These are phyloP conservation scores for Salvator merianae DNA, from an alignment of 2,113 vertebrate species.

Conservation along the genomic window DNA sequence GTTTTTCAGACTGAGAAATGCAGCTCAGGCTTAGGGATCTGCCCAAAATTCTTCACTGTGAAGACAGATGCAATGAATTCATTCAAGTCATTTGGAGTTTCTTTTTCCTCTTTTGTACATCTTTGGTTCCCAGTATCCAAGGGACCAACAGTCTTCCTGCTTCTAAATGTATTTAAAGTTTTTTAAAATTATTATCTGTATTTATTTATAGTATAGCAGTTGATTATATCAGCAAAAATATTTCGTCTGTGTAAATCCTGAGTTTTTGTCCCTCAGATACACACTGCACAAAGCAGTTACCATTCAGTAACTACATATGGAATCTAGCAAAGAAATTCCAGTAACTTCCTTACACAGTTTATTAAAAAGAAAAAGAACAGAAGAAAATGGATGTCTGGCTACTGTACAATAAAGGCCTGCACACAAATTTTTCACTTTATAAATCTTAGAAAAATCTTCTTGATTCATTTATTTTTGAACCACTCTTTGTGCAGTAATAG, in stretches of 20 bases:
- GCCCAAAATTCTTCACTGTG: no score
- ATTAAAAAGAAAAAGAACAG: background rate
- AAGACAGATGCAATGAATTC: no score
- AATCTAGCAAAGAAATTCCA: background rate
- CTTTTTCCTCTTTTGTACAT: no score
- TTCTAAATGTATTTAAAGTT: no score
- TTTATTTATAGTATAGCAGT: background rate
- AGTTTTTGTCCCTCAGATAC: conserved; percentile 26
- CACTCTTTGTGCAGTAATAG: conserved; percentile 25
- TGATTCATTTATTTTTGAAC: conserved; percentile 52
- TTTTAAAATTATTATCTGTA: no score
- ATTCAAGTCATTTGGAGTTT: no score
- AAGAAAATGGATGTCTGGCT: background rate
- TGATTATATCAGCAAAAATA: background rate
- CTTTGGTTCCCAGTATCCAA: no score
- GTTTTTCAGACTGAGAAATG: no score
- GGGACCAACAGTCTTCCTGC: no score
- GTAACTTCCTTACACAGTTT: conserved; percentile 21
- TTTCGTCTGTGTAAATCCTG: no score
- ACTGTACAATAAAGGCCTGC: conserved; percentile 19
- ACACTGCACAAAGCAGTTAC: conserved; percentile 33
- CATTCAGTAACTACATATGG: background rate
- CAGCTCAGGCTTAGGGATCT: no score
- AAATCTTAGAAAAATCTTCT: conserved; percentile 37
- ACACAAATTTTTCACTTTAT: conserved; percentile 38